A percentile compares a stretch with the other conserved stretches of the same genome.
Conservation (phyloP, 1,140 invertebrate genomes). For the Lepidurus packardi region DNA sequence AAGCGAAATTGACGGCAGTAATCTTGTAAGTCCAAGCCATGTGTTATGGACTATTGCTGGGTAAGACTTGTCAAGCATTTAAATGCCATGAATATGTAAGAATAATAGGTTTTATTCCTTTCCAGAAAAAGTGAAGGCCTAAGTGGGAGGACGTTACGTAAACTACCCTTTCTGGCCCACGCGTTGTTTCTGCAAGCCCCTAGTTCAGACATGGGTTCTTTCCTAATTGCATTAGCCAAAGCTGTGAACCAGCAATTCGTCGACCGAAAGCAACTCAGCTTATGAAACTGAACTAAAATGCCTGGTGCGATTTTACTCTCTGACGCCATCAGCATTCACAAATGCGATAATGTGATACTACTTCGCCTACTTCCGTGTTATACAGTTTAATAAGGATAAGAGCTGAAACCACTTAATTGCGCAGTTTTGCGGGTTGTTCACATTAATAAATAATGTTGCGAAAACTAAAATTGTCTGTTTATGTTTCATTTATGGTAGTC, state of each 20-base stretch:
- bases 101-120: conserved; percentile 41
- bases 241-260: not conserved
- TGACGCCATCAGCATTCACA: not conserved
- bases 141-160: conserved; percentile 77
- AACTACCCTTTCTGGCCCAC: conserved; percentile 79
- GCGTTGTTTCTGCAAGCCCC: conserved; percentile 45
- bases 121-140: conserved; percentile 59
- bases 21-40: not conserved
- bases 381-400: too few relatives aligned
- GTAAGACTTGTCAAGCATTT: conserved; percentile 26
- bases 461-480: too few relatives aligned
- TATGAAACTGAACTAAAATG: not conserved
- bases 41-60: conserved; percentile 27
- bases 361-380: too few relatives aligned
- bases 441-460: too few relatives aligned
- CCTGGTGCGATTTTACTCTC: not conserved
- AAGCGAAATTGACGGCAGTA: not conserved
- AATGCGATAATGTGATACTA: too few relatives aligned
- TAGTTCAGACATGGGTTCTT: conserved; percentile 15
- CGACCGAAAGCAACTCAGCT: not conserved
- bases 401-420: too few relatives aligned
- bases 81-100: conserved; percentile 45
- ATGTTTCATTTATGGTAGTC: too few relatives aligned
- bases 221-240: conserved; percentile 19
- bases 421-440: too few relatives aligned